Evolutionary conservation across 2,888 invertebrate genomes (phyloP), one percentile per base, ranked within the genome.

Genomic region (Fabriciana adippe): DNA sequence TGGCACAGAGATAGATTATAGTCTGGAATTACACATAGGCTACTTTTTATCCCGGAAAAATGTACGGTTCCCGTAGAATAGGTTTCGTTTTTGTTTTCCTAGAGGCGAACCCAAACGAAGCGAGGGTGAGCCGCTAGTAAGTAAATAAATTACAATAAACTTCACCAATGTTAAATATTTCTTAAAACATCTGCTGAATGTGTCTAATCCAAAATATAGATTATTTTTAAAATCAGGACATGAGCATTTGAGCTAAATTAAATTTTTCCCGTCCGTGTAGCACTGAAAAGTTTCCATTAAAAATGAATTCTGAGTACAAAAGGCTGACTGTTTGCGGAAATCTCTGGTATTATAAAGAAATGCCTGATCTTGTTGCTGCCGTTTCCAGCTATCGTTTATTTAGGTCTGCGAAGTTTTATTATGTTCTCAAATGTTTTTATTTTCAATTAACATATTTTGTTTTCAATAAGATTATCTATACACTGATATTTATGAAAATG

Each of bases 281-380:
- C 18, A 31, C 47, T 60, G 59, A 65, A 61, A 61, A 66, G 54
- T 66, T 66, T 59, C 11, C 47, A 54, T 66, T 60, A 45, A 60
- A 66, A 66, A 47, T 66, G 48, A 60, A 66, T 60, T 31, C 48
- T 66, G 59, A 66, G 54, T 48, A 66, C 54, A 66, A 66, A 66
- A 66, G 66, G 51, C 48, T 54, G 54, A 54, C 60, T 66, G 60
- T 54, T 66, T 60, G 66, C 59, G 48, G 59, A 54, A 54, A 60
- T 60, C 66, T 66, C 54, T 35, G 45, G 60, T 60, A 66, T 60
- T 60, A 66, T 55, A 66, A 66, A 66, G 66, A 66, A 60, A 66
- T 35, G 66, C 14, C 61, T 41, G 61, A 62, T 61, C 66, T 61
- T 55, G 60, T 35, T 66, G 41, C 55, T 55, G 60, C 60, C 60